Conservation (phyloP, 2,113 vertebrate genomes). For the Pygoscelis antarcticus region DNA sequence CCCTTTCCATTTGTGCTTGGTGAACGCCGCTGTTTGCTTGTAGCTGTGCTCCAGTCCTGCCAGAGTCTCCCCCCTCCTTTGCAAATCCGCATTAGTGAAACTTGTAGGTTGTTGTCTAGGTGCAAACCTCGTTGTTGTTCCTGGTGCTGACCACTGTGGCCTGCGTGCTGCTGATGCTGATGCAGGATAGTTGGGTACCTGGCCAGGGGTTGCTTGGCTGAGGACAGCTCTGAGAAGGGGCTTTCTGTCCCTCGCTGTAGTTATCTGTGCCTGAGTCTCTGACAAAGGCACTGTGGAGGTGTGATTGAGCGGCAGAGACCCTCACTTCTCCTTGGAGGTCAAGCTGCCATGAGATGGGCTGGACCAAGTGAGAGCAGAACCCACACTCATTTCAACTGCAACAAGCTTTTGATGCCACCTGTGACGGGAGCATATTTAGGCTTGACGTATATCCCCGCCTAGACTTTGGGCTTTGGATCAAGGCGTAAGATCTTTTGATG, state of each 20-base stretch:
- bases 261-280: background rate
- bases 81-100: background rate
- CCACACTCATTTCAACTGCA: background rate
- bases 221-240: background rate
- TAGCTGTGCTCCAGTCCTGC: background rate
- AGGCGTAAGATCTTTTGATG: background rate
- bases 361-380: background rate
- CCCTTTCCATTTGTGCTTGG: background rate
- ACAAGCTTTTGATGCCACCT: background rate
- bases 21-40: accelerated
- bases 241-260: background rate
- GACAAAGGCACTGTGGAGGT: background rate
- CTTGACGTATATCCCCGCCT: background rate
- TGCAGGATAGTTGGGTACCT: background rate
- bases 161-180: background rate
- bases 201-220: background rate
- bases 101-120: background rate
- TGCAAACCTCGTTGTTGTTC: background rate
- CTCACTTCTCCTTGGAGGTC: background rate
- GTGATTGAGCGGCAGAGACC: background rate
- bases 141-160: background rate
- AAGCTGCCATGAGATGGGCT: background rate
- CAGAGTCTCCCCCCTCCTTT: background rate
- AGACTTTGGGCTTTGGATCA: constrained; percentile 1
- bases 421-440: background rate